Percentiles rank a stretch among this genome's conserved stretches.
phyloP scores from a whole-genome alignment of 2,888 invertebrate genomes.

The Eubasilissa splendida region DNA sequence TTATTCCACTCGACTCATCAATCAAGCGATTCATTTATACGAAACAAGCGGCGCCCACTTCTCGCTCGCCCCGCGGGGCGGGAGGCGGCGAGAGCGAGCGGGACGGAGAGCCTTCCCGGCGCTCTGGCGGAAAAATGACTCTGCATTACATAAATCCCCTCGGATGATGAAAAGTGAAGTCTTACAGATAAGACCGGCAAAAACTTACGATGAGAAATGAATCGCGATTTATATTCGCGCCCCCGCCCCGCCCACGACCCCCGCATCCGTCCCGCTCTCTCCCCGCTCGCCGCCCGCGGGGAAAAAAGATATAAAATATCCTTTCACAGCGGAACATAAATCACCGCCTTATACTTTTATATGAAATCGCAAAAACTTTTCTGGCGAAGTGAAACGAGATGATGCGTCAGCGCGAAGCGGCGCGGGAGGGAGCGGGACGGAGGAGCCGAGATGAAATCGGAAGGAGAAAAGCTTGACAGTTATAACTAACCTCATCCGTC shows the following conservation, averaged over 20 bases:
- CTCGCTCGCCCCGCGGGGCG: constrained; percentile 64
- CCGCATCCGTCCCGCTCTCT: constrained; percentile 46
- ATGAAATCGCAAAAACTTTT: constrained; percentile 60
- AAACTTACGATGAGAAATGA: constrained; percentile 76
- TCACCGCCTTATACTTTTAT: constrained; percentile 60
- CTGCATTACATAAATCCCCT: constrained; percentile 76
- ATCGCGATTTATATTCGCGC: constrained; percentile 73
- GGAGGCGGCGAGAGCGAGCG: constrained; percentile 43
- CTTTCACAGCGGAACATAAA: constrained; percentile 60
- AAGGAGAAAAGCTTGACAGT: constrained; percentile 59
- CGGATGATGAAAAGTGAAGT: constrained; percentile 76
- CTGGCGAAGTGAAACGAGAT: constrained; percentile 52
- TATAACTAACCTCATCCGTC: constrained; percentile 60
- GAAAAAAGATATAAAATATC: constrained; percentile 58
- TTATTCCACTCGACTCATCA: constrained; percentile 76
- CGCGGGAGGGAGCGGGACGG: constrained; percentile 45
- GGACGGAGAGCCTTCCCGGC: constrained; percentile 71
- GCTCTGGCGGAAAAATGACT: constrained; percentile 75
- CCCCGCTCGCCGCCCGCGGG: constrained; percentile 48
- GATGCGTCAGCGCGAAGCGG: constrained; percentile 49
- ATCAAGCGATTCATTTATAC: constrained; percentile 67
- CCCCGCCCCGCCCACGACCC: constrained; percentile 61
- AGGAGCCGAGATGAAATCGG: constrained; percentile 55
- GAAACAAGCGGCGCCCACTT: constrained; percentile 55
- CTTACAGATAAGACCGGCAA: constrained; percentile 76